These are phyloP conservation scores for Blomia tropicalis DNA, from an alignment of 2,888 invertebrate species.

Conservation along the genomic window DNA sequence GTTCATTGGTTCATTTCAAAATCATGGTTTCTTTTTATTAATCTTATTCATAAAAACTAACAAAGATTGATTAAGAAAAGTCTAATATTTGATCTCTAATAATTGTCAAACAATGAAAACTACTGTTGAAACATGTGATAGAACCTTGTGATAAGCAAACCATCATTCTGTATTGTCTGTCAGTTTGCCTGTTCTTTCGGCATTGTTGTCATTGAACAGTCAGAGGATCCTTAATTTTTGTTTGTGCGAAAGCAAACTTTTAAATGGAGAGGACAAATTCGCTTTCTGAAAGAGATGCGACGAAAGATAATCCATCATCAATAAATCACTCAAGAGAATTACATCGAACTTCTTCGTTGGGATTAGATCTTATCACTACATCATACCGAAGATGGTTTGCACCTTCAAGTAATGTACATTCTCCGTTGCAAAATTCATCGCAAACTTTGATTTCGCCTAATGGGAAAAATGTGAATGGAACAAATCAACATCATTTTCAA, in stretches of 20 bases:
- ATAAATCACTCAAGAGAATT: not conserved
- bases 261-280: not conserved
- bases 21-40: no score
- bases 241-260: no score
- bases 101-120: not conserved
- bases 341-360: not conserved
- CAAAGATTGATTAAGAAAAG: no score
- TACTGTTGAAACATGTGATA: not conserved
- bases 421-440: not conserved
- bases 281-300: not conserved
- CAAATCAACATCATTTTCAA: not conserved
- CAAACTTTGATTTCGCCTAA: not conserved
- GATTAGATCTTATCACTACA: not conserved
- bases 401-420: not conserved
- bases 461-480: not conserved
- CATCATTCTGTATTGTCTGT: no score
- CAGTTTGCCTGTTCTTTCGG: no score
- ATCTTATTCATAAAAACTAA: no score
- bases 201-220: no score
- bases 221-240: no score
- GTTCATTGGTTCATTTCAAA: no score
- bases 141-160: not conserved
- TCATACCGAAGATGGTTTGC: not conserved
- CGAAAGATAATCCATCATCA: not conserved
- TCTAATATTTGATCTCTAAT: no score